Evolutionary conservation across 2,888 invertebrate species (phyloP), one percentile per base, ranked within the genome.

Genomic region (Kryphioiulus occultus): DNA sequence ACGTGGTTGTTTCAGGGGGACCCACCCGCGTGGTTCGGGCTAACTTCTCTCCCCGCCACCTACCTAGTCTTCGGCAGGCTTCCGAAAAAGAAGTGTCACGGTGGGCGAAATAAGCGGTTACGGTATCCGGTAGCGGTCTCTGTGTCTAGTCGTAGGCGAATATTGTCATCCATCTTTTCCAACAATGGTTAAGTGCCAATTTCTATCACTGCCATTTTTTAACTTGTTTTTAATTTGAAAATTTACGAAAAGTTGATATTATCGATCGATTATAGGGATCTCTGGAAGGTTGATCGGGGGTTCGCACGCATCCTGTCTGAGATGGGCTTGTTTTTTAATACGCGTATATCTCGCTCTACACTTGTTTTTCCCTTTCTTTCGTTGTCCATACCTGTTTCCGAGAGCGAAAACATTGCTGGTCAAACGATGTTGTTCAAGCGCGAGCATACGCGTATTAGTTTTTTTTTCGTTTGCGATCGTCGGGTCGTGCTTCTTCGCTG

Each of bases 161-260:
- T 68, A 68, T n/a, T 68, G 59, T 68, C 59, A 68, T 68, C 59
- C 59, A 68, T 68, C 59, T 68, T 68, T 68, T 68, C 59, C 59
- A 68, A 68, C 59, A 68, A 68, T 68, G 59, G 59, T 68, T 68
- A 68, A 68, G 59, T 68, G 59, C 59, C 59, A 68, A 68, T 68
- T 68, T 68, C 59, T 26, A 68, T 68, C 59, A 68, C 59, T 68
- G 59, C 59, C 59, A 68, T 68, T 68, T 68, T 68, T 68, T 68
- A 68, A 68, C 59, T 68, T 68, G 59, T 68, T 68, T 68, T 68
- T 68, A 22, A 68, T 68, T 68, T 68, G 59, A 68, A 68, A 68
- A 68, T 68, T 68, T 68, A 68, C 59, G 22, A 68, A 68, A 68
- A 68, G 22, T 68, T 68, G 59, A 68, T 68, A 68, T 68, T 68